Conservation (phyloP, 2,888 invertebrate genomes). For the Dolichomitus sp. region DNA sequence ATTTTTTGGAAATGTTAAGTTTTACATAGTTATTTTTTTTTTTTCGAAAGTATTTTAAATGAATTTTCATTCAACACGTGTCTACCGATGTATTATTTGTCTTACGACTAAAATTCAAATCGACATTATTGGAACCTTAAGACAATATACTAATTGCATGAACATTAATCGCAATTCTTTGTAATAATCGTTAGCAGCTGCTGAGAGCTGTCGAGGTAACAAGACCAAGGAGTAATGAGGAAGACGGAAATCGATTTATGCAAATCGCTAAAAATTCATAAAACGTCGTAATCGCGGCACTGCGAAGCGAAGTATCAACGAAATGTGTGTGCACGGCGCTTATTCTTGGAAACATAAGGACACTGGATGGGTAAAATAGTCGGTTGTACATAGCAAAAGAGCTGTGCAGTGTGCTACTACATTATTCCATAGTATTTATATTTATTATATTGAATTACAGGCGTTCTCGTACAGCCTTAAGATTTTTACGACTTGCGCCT, state of each 20-base stretch:
- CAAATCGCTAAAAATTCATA: conserved; percentile 21
- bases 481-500: conserved; percentile 76
- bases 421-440: conserved; percentile 28
- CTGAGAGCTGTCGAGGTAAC: conserved; percentile 8
- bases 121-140: background rate
- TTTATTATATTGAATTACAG: conserved; percentile 12
- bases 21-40: no score
- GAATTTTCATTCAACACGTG: no score
- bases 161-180: background rate
- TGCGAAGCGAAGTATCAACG: background rate
- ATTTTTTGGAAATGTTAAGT: no score
- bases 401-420: background rate
- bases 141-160: background rate
- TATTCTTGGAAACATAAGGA: conserved; percentile 37
- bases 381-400: background rate
- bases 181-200: background rate
- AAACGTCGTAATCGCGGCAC: background rate
- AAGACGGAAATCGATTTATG: conserved; percentile 42
- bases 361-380: conserved; percentile 35
- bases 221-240: background rate
- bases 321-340: background rate
- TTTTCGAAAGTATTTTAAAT: no score
- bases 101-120: background rate
- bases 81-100: background rate
- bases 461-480: conserved; percentile 65